These are phyloP conservation scores for Cyclopterus lumpus DNA, from an alignment of 2,797 vertebrate species.

Conservation along the genomic window DNA sequence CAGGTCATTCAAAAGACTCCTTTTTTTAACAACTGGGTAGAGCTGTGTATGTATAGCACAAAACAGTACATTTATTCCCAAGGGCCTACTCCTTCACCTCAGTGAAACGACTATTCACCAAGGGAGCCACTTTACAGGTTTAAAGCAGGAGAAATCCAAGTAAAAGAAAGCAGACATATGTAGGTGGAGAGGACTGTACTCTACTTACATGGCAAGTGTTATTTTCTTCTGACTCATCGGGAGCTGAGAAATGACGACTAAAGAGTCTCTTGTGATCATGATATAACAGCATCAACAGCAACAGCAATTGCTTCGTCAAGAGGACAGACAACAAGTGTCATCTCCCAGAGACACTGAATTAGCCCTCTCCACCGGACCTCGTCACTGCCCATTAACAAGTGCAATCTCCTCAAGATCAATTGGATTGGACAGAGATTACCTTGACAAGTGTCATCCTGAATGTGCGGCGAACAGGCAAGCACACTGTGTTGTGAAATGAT, in stretches of 20 bases:
- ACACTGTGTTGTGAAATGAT: constrained; percentile 27
- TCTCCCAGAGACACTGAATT: constrained; percentile 61
- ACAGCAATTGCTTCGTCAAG: constrained; percentile 38
- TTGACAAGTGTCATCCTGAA: constrained; percentile 58
- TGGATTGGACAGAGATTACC: constrained; percentile 84
- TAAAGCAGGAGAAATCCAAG: constrained; percentile 51
- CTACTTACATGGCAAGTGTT: constrained; percentile 81
- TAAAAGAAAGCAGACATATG: constrained; percentile 40
- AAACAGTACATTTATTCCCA: constrained; percentile 42
- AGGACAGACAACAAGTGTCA: constrained; percentile 61
- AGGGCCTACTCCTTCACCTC: constrained; percentile 40
- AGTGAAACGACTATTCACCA: constrained; percentile 27
- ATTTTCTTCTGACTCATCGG: constrained; percentile 76
- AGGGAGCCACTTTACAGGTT: constrained; percentile 51
- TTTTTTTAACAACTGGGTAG: neutral
- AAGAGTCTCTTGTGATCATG: constrained; percentile 69
- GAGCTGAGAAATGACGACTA: constrained; percentile 45
- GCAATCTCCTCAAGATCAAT: constrained; percentile 79
- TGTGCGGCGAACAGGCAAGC: constrained; percentile 28
- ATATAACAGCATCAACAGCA: constrained; percentile 51
- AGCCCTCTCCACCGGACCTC: constrained; percentile 60
- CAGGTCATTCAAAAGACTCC: constrained; percentile 29
- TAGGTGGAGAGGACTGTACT: constrained; percentile 17
- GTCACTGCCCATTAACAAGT: constrained; percentile 72
- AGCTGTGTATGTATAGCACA: constrained; percentile 22